These are phyloP conservation scores for Anas flavirostris DNA, from an alignment of 2,797 vertebrate species.

Conservation along the genomic window DNA sequence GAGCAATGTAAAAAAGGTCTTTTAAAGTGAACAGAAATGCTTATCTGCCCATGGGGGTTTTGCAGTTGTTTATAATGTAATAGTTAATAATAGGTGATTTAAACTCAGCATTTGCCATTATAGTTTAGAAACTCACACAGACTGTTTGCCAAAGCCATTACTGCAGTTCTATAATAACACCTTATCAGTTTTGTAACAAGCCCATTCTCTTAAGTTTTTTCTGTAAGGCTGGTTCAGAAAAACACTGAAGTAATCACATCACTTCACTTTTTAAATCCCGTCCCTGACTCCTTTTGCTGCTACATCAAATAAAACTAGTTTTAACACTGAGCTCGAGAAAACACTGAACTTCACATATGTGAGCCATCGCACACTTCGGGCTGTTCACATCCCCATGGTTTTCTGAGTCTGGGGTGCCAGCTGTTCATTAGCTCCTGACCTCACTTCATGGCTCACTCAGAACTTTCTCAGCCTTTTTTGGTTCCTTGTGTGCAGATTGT, in stretches of 20 bases:
- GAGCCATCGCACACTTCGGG: background rate
- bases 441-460: background rate
- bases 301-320: slow-evolving; percentile 29
- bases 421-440: slow-evolving; percentile 43
- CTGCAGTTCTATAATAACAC: background rate
- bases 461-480: slow-evolving; percentile 20
- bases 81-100: background rate
- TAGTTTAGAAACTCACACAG: background rate
- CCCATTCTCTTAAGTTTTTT: background rate
- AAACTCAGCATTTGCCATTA: background rate
- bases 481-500: background rate
- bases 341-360: background rate
- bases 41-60: background rate
- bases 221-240: background rate
- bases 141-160: background rate
- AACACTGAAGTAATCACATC: background rate
- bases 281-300: background rate
- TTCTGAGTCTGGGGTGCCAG: background rate
- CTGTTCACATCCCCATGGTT: background rate
- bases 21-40: background rate
- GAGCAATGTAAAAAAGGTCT: background rate
- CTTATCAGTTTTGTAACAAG: background rate
- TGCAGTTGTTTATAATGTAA: background rate
- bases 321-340: background rate
- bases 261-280: background rate